Evolutionary conservation across 53 echinoderm and acorn worm species (phyloP), one percentile per base, ranked within the genome.

Genomic region (Luidia sarsii): DNA sequence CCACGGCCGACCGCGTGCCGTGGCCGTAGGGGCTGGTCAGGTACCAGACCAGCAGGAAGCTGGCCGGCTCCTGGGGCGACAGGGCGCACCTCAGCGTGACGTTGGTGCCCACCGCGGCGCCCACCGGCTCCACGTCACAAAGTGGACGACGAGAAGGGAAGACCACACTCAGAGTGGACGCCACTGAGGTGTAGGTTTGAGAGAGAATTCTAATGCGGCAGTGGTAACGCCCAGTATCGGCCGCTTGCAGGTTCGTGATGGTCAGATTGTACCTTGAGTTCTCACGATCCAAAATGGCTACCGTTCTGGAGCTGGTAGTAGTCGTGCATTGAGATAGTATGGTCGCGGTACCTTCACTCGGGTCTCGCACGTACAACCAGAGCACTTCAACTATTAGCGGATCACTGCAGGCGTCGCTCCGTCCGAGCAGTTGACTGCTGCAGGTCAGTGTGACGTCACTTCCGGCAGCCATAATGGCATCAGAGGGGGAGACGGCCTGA

Each of bases 391-490:
- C n/a, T n/a, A n/a, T n/a, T n/a, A n/a, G n/a, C n/a, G n/a, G n/a
- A n/a, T n/a, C n/a, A n/a, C n/a, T n/a, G n/a, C n/a, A n/a, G 24
- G 22, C 3, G 32, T 6, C 11, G 20, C n/a, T 1, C 7, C 5
- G 19, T 71, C 36, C 20, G 8, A 71, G 15, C 20, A 0, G 22
- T 7, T 6, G 21, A 27, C 23, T 25, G n/a, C n/a, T n/a, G 15
- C 71, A 71, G 35, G 2, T 71, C 53, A 71, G 29, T 18, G 71
- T 54, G 18, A 71, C 24, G 27, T 6, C 35, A 31, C 35, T 21
- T 53, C 71, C 71, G 32, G 52, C 71, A 14, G 33, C 15, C 71
- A 71, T n/a, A n/a, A n/a, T n/a, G n/a, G n/a, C n/a, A n/a, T n/a
- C n/a, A n/a, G n/a, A n/a, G n/a, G n/a, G n/a, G n/a, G n/a, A n/a